Conservation (phyloP, 2,113 vertebrate species). For the Scophthalmus maximus region DNA sequence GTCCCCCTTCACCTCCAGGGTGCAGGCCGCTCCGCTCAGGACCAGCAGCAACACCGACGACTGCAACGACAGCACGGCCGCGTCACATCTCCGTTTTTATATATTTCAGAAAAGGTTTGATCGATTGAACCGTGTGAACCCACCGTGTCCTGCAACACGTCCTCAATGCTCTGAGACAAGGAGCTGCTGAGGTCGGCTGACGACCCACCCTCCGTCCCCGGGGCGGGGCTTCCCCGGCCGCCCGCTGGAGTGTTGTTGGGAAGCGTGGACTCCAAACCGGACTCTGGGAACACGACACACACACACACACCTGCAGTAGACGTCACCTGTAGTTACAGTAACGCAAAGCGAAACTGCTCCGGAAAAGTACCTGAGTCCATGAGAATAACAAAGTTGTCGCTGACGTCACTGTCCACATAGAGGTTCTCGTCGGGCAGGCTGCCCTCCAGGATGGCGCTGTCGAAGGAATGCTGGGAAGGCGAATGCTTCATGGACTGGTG, state of each 20-base stretch:
- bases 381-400: constrained; percentile 90
- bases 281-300: constrained; percentile 79
- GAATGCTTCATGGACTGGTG: constrained; percentile 90
- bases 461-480: constrained; percentile 92
- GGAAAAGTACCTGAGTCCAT: constrained; percentile 86
- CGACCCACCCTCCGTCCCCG: constrained; percentile 80
- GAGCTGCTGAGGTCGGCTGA: constrained; percentile 90
- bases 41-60: constrained; percentile 89
- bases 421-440: constrained; percentile 90
- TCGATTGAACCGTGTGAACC: no score
- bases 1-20: constrained; percentile 86
- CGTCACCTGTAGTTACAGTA: neutral
- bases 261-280: constrained; percentile 84
- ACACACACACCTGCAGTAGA: constrained; percentile 4
- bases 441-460: constrained; percentile 88
- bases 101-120: no score
- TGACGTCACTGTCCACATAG: constrained; percentile 92
- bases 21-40: constrained; percentile 84
- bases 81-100: no score
- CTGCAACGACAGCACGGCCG: constrained; percentile 73
- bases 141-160: constrained; percentile 86
- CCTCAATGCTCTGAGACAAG: constrained; percentile 87
- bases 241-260: constrained; percentile 76
- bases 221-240: constrained; percentile 78
- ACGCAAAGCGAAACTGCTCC: neutral